A percentile compares a stretch with the other conserved stretches of the same genome.
These are phyloP conservation scores for Lordiphosa mommai DNA, from an alignment of 1,140 invertebrate species.

Conservation along the genomic window DNA sequence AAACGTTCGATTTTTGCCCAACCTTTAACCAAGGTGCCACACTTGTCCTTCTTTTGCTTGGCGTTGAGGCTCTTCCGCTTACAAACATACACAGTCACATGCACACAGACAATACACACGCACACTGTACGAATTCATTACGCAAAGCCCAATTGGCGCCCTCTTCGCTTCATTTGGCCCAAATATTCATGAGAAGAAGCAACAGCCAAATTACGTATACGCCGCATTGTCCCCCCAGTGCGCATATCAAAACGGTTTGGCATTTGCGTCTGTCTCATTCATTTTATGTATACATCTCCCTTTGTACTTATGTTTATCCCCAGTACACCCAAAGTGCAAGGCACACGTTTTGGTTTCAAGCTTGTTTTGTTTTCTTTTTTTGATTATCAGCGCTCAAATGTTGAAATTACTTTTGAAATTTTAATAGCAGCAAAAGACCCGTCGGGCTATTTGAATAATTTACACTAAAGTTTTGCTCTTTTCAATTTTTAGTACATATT, in stretches of 20 bases:
- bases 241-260: conserved; percentile 5
- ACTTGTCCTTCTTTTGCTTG: background rate
- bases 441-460: conserved; percentile 6
- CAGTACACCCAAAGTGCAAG: background rate
- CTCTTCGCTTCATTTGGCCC: conserved; percentile 5
- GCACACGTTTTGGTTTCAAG: conserved; percentile 1
- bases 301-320: background rate
- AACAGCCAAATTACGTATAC: conserved; percentile 6
- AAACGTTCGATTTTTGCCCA: too few relatives aligned
- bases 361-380: background rate
- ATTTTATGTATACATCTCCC: background rate
- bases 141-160: background rate
- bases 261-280: conserved; percentile 1
- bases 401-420: conserved; percentile 8
- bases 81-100: background rate
- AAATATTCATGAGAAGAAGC: conserved; percentile 11
- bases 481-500: background rate
- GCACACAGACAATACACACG: background rate
- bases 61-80: background rate
- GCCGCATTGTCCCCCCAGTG: conserved; percentile 5
- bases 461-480: background rate
- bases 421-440: conserved; percentile 3
- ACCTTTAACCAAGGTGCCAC: background rate
- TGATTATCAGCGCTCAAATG: background rate
- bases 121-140: conserved; percentile 7